phyloP scores from a whole-genome alignment of 2,797 vertebrate species.

The Oryzias sinensis region DNA sequence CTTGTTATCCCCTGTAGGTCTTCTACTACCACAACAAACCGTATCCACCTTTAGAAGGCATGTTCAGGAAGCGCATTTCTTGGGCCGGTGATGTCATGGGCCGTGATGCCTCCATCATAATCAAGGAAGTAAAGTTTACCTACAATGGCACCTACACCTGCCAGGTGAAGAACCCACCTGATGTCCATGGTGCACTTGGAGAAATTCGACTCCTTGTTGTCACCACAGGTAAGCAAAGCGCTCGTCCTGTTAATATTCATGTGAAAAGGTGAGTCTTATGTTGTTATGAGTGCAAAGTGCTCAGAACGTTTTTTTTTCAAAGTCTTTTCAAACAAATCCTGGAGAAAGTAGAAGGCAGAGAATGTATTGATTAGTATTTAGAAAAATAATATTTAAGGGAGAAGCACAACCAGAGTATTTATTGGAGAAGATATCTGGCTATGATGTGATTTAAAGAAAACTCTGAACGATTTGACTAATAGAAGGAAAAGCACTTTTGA shows the following conservation, averaged over 20 bases:
- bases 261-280: too few relatives aligned
- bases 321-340: too few relatives aligned
- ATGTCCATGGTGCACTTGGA: constrained; percentile 83
- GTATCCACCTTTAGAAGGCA: constrained; percentile 71
- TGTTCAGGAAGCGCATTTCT: constrained; percentile 78
- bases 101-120: constrained; percentile 83
- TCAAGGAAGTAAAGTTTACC: constrained; percentile 83
- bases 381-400: too few relatives aligned
- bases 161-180: constrained; percentile 88
- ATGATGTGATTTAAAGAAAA: too few relatives aligned
- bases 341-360: too few relatives aligned
- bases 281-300: too few relatives aligned
- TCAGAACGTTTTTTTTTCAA: too few relatives aligned
- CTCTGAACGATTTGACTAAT: too few relatives aligned
- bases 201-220: constrained; percentile 85
- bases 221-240: constrained; percentile 66
- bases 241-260: neutral
- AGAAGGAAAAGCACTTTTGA: too few relatives aligned
- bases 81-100: constrained; percentile 87
- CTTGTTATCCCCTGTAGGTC: constrained; percentile 68
- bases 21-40: constrained; percentile 82
- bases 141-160: constrained; percentile 92
- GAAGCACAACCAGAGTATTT: too few relatives aligned
- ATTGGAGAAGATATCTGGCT: too few relatives aligned
- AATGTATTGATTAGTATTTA: too few relatives aligned